Evolutionary conservation across 2,113 vertebrate genomes (phyloP).

Genomic region (Pachyramphus minor): DNA sequence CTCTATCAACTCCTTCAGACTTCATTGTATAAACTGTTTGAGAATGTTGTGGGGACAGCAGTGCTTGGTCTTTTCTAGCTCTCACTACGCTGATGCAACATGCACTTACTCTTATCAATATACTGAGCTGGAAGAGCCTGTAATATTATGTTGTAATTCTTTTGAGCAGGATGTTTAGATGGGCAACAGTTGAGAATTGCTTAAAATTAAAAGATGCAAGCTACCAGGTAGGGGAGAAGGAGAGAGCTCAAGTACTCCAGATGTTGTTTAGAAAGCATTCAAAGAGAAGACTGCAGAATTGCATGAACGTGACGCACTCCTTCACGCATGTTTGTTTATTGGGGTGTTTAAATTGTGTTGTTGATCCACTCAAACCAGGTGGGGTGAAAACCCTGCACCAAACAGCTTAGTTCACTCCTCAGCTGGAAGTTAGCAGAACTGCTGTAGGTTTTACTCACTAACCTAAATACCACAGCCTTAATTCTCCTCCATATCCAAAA

Average conservation of each 20-base stretch:
- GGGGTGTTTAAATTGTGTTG: not conserved
- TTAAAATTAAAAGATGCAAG: not conserved
- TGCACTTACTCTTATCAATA: not conserved
- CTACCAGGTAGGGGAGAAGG: not conserved
- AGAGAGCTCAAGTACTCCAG: not conserved
- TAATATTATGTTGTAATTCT: not conserved
- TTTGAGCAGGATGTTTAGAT: not conserved
- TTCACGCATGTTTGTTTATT: not conserved
- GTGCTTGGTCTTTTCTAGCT: not conserved
- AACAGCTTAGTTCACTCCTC: not conserved
- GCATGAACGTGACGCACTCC: not conserved
- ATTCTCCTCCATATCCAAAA: not conserved
- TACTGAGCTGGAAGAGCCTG: not conserved
- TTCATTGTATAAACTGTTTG: not conserved
- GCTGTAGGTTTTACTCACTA: not conserved
- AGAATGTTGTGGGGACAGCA: not conserved
- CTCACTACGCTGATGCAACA: not conserved
- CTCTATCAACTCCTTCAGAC: not conserved
- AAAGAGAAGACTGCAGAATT: not conserved
- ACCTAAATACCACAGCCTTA: not conserved
- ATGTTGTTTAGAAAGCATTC: not conserved
- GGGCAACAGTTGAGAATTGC: not conserved
- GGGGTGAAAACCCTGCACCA: not conserved
- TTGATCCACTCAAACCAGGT: not conserved
- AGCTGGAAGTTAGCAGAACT: not conserved